Conservation (phyloP, 2,888 invertebrate genomes). For the Apantesis nais region DNA sequence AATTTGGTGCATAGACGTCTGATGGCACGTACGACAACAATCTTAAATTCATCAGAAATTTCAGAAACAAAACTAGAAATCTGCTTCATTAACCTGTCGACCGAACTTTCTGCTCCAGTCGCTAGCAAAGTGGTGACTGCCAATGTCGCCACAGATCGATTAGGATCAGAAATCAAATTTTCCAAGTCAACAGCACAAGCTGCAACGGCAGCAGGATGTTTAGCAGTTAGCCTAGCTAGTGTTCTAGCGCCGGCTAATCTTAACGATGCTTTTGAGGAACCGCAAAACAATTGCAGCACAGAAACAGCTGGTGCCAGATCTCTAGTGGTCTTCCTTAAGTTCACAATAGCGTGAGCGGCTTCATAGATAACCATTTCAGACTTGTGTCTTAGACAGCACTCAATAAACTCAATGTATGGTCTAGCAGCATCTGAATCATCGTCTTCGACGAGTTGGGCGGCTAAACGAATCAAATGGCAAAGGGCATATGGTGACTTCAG, state of each 20-base stretch:
- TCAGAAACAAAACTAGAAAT: conserved; percentile 99
- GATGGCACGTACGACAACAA: conserved; percentile 98
- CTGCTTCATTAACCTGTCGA: conserved; percentile 99
- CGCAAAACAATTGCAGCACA: conserved; percentile 98
- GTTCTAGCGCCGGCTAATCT: conserved; percentile 99
- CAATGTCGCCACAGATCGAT: conserved; percentile 98
- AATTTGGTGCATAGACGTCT: conserved; percentile 96
- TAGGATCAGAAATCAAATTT: conserved; percentile 98
- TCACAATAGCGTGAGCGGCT: conserved; percentile 99
- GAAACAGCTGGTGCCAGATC: conserved; percentile 98
- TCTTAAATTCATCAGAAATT: conserved; percentile 99
- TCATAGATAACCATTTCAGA: conserved; percentile 99
- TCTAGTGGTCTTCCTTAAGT: conserved; percentile 92
- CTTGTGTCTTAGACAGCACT: conserved; percentile 97
- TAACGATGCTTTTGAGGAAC: conserved; percentile 97
- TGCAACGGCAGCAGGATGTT: conserved; percentile 98
- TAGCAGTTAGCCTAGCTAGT: conserved; percentile 97
- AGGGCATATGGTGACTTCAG: conserved; percentile 98
- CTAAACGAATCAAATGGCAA: conserved; percentile 97
- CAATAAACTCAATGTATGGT: conserved; percentile 95
- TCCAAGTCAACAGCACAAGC: conserved; percentile 99
- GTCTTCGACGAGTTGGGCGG: conserved; percentile 97
- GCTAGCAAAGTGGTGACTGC: conserved; percentile 99
- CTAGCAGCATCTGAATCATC: conserved; percentile 90
- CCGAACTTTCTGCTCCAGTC: conserved; percentile 98